Base-by-base conservation (phyloP, 2,888 invertebrate genomes). In the Cantharis nigra region DNA sequence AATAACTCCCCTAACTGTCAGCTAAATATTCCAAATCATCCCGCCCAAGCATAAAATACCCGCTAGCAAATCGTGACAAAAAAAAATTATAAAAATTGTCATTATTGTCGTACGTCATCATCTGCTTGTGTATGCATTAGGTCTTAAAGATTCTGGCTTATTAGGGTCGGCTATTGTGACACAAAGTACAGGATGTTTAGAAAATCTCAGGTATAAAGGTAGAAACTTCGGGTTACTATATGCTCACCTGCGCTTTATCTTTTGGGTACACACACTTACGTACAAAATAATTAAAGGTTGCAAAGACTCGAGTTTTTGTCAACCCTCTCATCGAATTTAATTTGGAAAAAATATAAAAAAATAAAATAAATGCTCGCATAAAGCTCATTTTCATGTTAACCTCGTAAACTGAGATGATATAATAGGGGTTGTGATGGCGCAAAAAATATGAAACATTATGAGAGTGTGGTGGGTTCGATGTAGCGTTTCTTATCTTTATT, bases 101-200 rank as follows among this genome's bases (percentile, higher is more conserved):
- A 85, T 86, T 85, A 85, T 85, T 84, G 84, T 85, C 84, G 85
- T 85, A 85, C 84, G 85, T 86, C 86, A 49, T 49, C 49, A 85
- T 85, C 83, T 84, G 84, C 81, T 81, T 85, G 84, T 85, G 84
- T 85, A 81, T 84, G 82, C 80, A 81, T 81, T 81, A 82, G 83
- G 82, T 81, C 83, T 85, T 83, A 83, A 75, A 78, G 83, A 82
- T 80, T 76, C 82, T 81, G 84, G 86, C 86, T 86, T 87, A 86
- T 87, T 86, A 87, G 85, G 85, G 86, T 84, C 85, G 85, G 84
- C 81, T 83, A 83, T 82, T 83, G 82, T 81, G 82, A 79, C 84
- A 85, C 85, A 87, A 87, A 86, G 86, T 86, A 82, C 87, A 87
- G 87, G 86, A 87, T 87, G 87, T 87, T 87, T 87, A 84, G 84